Conservation (phyloP, 2,888 invertebrate genomes). For the Mylabris sibirica region DNA sequence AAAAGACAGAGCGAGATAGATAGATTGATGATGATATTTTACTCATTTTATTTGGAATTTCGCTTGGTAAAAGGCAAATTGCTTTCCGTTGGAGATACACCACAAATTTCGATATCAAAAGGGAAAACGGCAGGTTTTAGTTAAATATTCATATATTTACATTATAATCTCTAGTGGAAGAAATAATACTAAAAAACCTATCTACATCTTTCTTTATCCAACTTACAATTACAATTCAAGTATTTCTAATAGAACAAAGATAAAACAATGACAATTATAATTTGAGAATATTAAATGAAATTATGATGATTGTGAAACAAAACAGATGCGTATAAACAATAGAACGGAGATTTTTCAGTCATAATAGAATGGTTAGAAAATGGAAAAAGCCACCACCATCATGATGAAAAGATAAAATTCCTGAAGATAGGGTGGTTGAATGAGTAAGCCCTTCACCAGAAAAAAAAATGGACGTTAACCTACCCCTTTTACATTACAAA, state of each 20-base stretch:
- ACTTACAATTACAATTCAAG: neutral
- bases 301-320: constrained; percentile 25
- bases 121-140: constrained; percentile 9
- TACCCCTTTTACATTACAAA: too few species aligned
- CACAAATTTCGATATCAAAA: neutral
- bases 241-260: constrained; percentile 19
- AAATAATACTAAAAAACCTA: neutral
- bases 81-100: constrained; percentile 10
- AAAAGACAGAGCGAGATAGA: neutral
- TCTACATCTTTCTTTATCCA: neutral
- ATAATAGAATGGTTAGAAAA: constrained; percentile 1
- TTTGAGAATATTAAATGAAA: constrained; percentile 22
- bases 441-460: too few species aligned
- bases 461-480: neutral
- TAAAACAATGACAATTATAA: constrained; percentile 21
- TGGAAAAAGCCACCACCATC: too few species aligned
- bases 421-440: neutral
- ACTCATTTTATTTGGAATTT: neutral
- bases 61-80: constrained; percentile 9
- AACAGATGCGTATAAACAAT: constrained; percentile 19
- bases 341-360: constrained; percentile 6
- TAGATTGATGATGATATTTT: too few species aligned
- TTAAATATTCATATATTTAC: constrained; percentile 27
- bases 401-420: neutral
- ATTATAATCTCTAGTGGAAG: constrained; percentile 21